A percentile compares a stretch with the other conserved stretches of the same genome.
phyloP scores from a whole-genome alignment of 2,888 invertebrate genomes.

The Cryptophagus acutangulus region DNA sequence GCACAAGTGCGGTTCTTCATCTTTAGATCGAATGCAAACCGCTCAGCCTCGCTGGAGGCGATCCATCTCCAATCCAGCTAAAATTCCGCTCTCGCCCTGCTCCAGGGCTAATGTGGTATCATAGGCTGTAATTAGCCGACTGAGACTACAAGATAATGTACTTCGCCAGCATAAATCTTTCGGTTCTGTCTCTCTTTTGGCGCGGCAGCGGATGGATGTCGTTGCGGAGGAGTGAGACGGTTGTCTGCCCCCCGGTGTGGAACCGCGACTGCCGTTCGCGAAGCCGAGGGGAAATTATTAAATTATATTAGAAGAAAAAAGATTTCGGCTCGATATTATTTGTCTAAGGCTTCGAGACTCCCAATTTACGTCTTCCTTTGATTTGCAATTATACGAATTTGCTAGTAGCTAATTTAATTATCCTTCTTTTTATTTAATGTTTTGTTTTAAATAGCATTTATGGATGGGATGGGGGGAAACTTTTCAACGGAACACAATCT shows the following conservation, averaged over 20 bases:
- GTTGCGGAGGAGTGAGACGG: conserved; percentile 28
- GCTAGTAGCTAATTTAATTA: too few species aligned
- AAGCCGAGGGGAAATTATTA: conserved; percentile 43
- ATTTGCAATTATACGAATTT: conserved; percentile 3
- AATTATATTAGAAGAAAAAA: conserved; percentile 38
- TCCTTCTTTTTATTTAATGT: too few species aligned
- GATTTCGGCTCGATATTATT: conserved; percentile 20
- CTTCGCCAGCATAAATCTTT: conserved; percentile 53
- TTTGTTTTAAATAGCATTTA: too few species aligned
- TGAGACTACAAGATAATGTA: conserved; percentile 55
- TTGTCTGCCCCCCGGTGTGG: conserved; percentile 28
- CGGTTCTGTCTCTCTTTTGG: conserved; percentile 36
- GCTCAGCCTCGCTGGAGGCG: conserved; percentile 42
- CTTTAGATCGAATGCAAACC: conserved; percentile 41
- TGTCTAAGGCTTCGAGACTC: neutral
- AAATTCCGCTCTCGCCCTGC: conserved; percentile 44
- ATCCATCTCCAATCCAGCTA: conserved; percentile 42
- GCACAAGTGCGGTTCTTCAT: conserved; percentile 33
- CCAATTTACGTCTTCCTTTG: neutral
- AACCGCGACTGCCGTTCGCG: conserved; percentile 31
- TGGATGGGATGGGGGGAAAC: too few species aligned
- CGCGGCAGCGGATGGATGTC: conserved; percentile 21
- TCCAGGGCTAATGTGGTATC: conserved; percentile 53
- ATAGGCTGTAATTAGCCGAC: conserved; percentile 54
- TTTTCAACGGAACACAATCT: neutral